Base-by-base conservation (phyloP, 2,888 invertebrate species). In the Calameuta filiformis region DNA sequence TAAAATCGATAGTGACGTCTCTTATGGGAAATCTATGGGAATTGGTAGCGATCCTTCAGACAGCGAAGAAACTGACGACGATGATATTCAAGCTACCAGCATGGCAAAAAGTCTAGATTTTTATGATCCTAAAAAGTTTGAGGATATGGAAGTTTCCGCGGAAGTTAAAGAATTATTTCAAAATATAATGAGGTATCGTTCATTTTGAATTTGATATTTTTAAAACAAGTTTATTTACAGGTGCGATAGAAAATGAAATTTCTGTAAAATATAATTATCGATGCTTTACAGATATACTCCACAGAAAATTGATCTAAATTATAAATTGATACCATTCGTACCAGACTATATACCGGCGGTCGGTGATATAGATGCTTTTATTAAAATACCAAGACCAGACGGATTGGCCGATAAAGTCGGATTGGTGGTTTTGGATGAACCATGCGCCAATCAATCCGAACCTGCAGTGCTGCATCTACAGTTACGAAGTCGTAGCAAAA, bases 271-370 rank as follows among this genome's bases (percentile, higher is more conserved):
- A 23, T 9, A 15, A 23, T 56, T 56, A 9, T 56, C 9, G 73
- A 33, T 69, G 74, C 15, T 37, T 79, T 85, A 12, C 88, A 98
- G 98, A 88, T 99, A 98, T 90, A 97, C 97, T 1, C 98, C 99
- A 0, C 98, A 98, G 92, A 95, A 95, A 86, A 96, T 98, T 77
- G 97, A 98, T 84, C 94, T 98, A 73, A 97, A 97, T 76, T 96
- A 96, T 90, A 97, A 97, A 88, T 93, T 99, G 88, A 96, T 97
- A 87, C 98, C 99, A 0, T 99, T 99, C 90, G 95, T 99, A 77
- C 98, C 99, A 1, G 99, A 99, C 88, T 99, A 96, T 92, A 96
- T 99, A 85, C 99, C 99, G 12, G 98, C 98, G 0, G 98, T 99
- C 74, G 99, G 99, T 0, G 99, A 99, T 92, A 98, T 99, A 84